Evolutionary conservation across 2,888 invertebrate genomes (phyloP).

Genomic region (Calameuta idolon): DNA sequence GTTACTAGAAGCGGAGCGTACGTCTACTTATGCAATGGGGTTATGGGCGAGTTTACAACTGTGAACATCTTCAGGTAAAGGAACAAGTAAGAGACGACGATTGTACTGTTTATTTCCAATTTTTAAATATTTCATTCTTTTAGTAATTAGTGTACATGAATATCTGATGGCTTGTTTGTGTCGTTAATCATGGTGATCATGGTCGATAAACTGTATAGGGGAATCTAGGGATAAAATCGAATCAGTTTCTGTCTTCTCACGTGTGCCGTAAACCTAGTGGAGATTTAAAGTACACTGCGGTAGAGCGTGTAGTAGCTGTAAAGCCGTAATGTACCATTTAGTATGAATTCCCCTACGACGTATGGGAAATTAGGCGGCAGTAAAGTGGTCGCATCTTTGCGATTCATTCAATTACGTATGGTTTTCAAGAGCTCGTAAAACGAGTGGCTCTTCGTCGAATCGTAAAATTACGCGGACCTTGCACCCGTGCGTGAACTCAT

Average conservation of each 20-base stretch:
- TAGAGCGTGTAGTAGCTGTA: constrained; percentile 3
- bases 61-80: too few relatives aligned
- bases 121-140: background rate
- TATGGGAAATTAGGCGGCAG: constrained; percentile 14
- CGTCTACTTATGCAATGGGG: background rate
- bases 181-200: too few relatives aligned
- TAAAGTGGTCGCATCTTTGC: constrained; percentile 25
- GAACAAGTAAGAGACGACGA: too few relatives aligned
- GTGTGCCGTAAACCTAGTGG: background rate
- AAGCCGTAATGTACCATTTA: constrained; percentile 9
- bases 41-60: too few relatives aligned
- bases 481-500: background rate
- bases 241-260: background rate
- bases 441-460: constrained; percentile 12
- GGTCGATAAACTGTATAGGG: background rate
- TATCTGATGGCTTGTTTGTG: background rate
- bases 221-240: background rate
- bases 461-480: background rate
- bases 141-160: background rate
- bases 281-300: constrained; percentile 3
- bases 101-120: background rate
- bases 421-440: constrained; percentile 18
- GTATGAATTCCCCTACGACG: constrained; percentile 9
- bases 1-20: background rate
- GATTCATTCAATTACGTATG: constrained; percentile 30